Conservation (phyloP, 2,113 vertebrate genomes). For the Hirundichthys speculiger region DNA sequence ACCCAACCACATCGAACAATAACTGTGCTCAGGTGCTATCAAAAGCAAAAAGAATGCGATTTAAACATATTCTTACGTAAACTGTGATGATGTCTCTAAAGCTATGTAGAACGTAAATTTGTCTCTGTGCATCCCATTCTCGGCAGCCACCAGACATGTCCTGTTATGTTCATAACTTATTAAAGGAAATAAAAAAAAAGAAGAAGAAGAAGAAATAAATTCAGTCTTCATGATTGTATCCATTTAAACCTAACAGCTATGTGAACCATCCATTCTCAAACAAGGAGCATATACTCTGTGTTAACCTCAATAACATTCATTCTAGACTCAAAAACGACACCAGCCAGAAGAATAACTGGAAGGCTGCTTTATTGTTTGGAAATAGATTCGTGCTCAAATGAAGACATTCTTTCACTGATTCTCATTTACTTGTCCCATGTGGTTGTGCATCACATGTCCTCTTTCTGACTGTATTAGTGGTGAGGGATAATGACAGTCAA, state of each 20-base stretch:
- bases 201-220: too few relatives aligned
- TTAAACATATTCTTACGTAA: too few relatives aligned
- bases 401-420: conserved; percentile 85
- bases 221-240: background rate
- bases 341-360: conserved; percentile 79
- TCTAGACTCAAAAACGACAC: conserved; percentile 66
- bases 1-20: conserved; percentile 24
- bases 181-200: too few relatives aligned
- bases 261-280: background rate
- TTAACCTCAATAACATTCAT: background rate
- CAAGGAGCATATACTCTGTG: background rate
- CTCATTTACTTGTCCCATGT: conserved; percentile 77
- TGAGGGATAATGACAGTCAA: conserved; percentile 80
- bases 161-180: too few relatives aligned
- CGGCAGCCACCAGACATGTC: too few relatives aligned
- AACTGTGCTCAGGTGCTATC: background rate
- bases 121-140: too few relatives aligned
- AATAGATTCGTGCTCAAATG: conserved; percentile 88
- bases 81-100: too few relatives aligned
- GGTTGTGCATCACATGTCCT: conserved; percentile 82
- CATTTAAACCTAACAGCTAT: background rate
- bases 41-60: too few relatives aligned
- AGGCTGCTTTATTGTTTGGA: conserved; percentile 89
- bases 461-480: conserved; percentile 79
- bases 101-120: too few relatives aligned